Evolutionary conservation across 1,140 invertebrate species (phyloP), one percentile per base, ranked within the genome.

Genomic region (Zaprionus gabonicus): DNA sequence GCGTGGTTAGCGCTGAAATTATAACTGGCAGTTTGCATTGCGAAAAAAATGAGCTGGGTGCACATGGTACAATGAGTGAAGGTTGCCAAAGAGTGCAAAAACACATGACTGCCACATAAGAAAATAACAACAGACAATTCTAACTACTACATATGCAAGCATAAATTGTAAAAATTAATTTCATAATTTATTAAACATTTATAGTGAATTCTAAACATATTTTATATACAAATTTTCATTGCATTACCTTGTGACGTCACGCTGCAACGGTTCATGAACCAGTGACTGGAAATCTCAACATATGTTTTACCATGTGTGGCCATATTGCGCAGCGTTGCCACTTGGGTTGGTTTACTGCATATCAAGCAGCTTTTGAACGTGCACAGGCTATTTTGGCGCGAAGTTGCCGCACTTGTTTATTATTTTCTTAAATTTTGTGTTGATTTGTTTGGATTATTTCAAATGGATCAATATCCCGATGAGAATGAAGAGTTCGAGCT

Each of bases 401-500:
- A 75, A 56, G 9, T 23, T 51, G 12, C 6, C n/a, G 25, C 36
- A 73, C 58, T 78, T 74, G 76, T 51, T 64, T 66, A 65, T 64
- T 73, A 49, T 73, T 59, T 63, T 72, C 28, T 62, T 64, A 38
- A 56, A 57, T 46, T 17, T 56, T 60, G 36, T 36, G 53, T 28
- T 51, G 27, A 31, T 59, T 59, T 36, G 53, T 10, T 58, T 46
- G n/a, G 25, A 34, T 58, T n/a, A 51, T 20, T 46, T 17, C 58
- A 38, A 28, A 88, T 90, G 85, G 92, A 93, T 91, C 96, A 96
- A 72, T 97, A 95, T 94, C 96, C 95, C 2, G 95, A 96, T 93
- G 94, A 95, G 9, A 96, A 97, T 72, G 96, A 97, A 81, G 96
- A 97, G 91, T 97, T 95, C 87, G 96, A 97, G 82, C 93, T 96